Evolutionary conservation across 2,113 vertebrate species (phyloP).

Genomic region (Sceloporus tristichus): DNA sequence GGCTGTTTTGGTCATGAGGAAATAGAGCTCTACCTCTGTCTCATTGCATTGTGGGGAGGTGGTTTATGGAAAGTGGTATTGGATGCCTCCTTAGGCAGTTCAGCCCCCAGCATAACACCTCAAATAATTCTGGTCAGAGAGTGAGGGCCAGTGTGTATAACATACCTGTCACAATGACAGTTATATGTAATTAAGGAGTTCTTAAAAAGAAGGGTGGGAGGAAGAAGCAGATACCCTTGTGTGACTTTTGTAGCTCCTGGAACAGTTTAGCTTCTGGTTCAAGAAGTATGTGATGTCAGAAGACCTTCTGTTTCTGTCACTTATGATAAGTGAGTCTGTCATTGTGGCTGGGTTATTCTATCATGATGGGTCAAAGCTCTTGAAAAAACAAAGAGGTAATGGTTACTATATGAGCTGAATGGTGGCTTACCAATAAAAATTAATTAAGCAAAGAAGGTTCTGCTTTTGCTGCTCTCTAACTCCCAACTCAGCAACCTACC

Average conservation of each 20-base stretch:
- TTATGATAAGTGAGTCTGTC: conserved; percentile 35
- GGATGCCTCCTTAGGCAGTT: too few species aligned
- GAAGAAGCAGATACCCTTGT: not conserved
- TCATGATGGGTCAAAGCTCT: conserved; percentile 25
- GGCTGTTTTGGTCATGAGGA: too few species aligned
- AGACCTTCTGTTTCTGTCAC: conserved; percentile 1
- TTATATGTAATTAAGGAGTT: not conserved
- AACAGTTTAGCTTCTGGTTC: not conserved
- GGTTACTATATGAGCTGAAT: conserved; percentile 19
- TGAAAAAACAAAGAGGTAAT: conserved; percentile 30
- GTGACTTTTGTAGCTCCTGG: not conserved
- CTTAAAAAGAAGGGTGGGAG: not conserved
- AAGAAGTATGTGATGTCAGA: not conserved
- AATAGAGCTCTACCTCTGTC: too few species aligned
- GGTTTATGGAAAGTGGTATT: too few species aligned
- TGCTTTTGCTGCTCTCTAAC: conserved; percentile 35
- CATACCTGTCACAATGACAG: not conserved
- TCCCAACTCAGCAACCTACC: conserved; percentile 24
- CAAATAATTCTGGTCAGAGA: not conserved
- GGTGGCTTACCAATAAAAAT: conserved; percentile 29
- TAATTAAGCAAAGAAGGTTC: conserved; percentile 36
- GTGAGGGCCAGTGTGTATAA: not conserved
- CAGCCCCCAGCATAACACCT: too few species aligned
- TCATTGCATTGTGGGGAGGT: too few species aligned
- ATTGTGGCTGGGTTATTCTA: conserved; percentile 10